Evolutionary conservation across 1,140 invertebrate species (phyloP), one percentile per base, ranked within the genome.

Genomic region (Macrobrachium rosenbergii): DNA sequence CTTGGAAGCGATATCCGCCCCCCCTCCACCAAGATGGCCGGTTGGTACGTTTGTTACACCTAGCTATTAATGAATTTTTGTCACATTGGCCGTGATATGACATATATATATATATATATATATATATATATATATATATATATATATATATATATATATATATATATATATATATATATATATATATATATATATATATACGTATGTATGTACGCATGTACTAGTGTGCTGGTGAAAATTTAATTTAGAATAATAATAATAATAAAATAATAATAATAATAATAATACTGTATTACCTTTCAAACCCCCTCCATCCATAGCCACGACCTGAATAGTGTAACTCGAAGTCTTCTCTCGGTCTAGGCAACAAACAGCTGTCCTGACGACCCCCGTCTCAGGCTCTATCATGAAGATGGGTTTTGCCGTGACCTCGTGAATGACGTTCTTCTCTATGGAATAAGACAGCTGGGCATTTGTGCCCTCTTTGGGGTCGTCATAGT

Each of bases 401-500:
- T 98, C 97, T 87, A 98, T 98, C 93, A 97, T 97, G 91, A 98
- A 98, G 88, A 98, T 98, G 5, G 97, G 97, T 45, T 96, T 97
- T 0, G 97, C 97, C 11, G 97, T 98, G 92, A 97, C 96, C 92
- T 98, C 97, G 92, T 98, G 97, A 79, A 99, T 98, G 2, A 98
- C 97, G 91, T 99, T 99, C 93, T 98, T 98, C 91, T 99, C 98
- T 77, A 99, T 98, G 6, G 97, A 98, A 91, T 98, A 98, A 69
- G 97, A 95, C 2, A 98, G 92, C 85, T 96, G 96, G 2, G 97
- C 97, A 92, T 99, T 98, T 21, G 96, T 97, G 58, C 96, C 97
- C 93, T 98, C 97, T n/a, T 95, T 96, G 0, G 98, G 97, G 92
- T 99, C 98, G 91, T 99, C 98, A 91, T 98, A 98, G 92, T 99